Conservation (phyloP, 2,797 vertebrate genomes). For the Tauraco hartlaubi region DNA sequence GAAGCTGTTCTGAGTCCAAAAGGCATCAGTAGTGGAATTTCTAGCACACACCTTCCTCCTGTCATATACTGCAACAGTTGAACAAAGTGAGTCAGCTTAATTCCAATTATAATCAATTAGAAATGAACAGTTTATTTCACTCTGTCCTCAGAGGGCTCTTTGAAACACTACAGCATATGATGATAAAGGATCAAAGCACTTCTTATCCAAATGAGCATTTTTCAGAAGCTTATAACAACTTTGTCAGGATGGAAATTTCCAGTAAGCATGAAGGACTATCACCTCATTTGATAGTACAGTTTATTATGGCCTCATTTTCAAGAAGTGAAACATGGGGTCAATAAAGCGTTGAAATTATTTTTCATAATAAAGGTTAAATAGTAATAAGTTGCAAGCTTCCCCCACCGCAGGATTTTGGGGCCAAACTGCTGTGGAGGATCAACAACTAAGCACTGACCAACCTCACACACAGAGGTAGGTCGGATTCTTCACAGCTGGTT, state of each 20-base stretch:
- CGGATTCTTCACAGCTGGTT: not conserved
- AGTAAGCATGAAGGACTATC: not conserved
- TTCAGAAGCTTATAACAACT: slow-evolving; percentile 12
- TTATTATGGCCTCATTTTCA: not conserved
- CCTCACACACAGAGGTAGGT: not conserved
- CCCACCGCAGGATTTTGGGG: not conserved
- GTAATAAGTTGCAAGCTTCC: not conserved
- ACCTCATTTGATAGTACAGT: not conserved
- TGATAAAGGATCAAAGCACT: not conserved
- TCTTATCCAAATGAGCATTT: not conserved
- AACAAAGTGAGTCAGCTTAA: not conserved
- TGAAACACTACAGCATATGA: not conserved
- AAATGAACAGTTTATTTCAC: not conserved
- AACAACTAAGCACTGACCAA: not conserved
- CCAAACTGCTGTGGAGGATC: not conserved
- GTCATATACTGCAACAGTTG: not conserved
- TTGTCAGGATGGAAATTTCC: not conserved
- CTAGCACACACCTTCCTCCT: not conserved
- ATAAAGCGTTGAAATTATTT: not conserved
- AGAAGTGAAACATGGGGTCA: not conserved
- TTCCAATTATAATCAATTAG: not conserved
- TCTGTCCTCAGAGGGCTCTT: not conserved
- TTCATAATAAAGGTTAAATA: not conserved
- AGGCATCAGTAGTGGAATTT: not conserved
- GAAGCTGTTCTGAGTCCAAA: not conserved